These are phyloP conservation scores for Nettapus auritus DNA, from an alignment of 2,113 vertebrate species.

Conservation along the genomic window DNA sequence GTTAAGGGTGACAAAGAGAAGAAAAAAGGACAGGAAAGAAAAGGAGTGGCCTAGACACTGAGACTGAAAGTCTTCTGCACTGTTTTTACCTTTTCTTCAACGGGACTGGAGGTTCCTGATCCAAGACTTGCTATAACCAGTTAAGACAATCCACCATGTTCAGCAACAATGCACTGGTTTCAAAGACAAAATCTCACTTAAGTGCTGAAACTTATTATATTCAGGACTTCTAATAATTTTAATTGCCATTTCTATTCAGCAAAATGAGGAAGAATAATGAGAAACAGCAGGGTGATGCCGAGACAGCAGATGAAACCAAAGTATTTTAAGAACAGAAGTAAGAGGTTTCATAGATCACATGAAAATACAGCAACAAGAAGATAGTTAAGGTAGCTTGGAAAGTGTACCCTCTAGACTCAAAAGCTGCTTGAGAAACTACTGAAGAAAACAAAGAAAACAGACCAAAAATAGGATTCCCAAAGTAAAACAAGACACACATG, in stretches of 20 bases:
- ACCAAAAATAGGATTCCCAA: not conserved
- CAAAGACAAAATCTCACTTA: not conserved
- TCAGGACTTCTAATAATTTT: not conserved
- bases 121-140: not conserved
- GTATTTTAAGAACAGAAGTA: not conserved
- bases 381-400: not conserved
- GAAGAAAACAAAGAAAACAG: not conserved
- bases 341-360: not conserved
- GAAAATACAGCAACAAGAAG: not conserved
- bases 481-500: not conserved
- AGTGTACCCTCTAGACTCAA: not conserved
- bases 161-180: not conserved
- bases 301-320: not conserved
- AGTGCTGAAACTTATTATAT: not conserved
- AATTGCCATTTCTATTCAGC: not conserved
- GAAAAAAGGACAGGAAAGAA: not conserved
- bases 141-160: not conserved
- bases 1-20: rapidly evolving
- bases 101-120: not conserved
- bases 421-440: not conserved
- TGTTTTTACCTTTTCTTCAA: not conserved
- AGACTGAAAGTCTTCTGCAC: not conserved
- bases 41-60: not conserved
- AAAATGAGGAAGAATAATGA: not conserved
- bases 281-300: not conserved